Evolutionary conservation across 1,140 invertebrate species (phyloP).

Genomic region (Wiebesia pumilae): DNA sequence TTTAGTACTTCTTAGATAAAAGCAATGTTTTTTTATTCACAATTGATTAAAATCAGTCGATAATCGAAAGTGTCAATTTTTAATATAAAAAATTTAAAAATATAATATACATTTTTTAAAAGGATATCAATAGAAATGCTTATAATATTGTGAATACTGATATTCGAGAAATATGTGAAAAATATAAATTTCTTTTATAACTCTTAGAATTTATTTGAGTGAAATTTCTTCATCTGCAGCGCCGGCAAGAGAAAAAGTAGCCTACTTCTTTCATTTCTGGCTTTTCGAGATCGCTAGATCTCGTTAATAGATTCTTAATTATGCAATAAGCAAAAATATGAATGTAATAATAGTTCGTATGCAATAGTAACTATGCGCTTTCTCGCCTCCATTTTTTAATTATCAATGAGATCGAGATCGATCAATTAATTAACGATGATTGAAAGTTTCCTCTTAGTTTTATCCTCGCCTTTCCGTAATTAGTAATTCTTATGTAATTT

Average conservation of each 20-base stretch:
- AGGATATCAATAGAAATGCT: background rate
- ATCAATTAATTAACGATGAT: slow-evolving; percentile 73
- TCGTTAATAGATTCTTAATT: slow-evolving; percentile 70
- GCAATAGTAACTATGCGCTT: slow-evolving; percentile 67
- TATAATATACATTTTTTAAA: background rate
- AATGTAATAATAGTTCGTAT: slow-evolving; percentile 74
- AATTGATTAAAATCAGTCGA: background rate
- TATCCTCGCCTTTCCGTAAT: slow-evolving; percentile 44
- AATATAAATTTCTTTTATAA: slow-evolving; percentile 35
- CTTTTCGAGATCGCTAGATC: slow-evolving; percentile 64
- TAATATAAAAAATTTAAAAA: background rate
- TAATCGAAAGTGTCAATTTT: background rate
- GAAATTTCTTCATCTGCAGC: slow-evolving; percentile 29
- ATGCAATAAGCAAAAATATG: slow-evolving; percentile 75
- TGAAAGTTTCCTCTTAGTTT: slow-evolving; percentile 65
- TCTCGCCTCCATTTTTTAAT: slow-evolving; percentile 61
- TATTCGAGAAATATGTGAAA: slow-evolving; percentile 2
- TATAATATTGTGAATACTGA: background rate
- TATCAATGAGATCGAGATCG: slow-evolving; percentile 71
- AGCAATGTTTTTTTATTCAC: background rate
- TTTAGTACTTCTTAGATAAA: background rate
- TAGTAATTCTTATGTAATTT: slow-evolving; percentile 41
- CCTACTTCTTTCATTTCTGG: slow-evolving; percentile 42
- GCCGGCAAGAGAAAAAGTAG: slow-evolving; percentile 26
- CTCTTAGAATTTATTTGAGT: background rate